These are phyloP conservation scores for Drosophila leonis DNA, from an alignment of 2,888 invertebrate species.

Conservation along the genomic window DNA sequence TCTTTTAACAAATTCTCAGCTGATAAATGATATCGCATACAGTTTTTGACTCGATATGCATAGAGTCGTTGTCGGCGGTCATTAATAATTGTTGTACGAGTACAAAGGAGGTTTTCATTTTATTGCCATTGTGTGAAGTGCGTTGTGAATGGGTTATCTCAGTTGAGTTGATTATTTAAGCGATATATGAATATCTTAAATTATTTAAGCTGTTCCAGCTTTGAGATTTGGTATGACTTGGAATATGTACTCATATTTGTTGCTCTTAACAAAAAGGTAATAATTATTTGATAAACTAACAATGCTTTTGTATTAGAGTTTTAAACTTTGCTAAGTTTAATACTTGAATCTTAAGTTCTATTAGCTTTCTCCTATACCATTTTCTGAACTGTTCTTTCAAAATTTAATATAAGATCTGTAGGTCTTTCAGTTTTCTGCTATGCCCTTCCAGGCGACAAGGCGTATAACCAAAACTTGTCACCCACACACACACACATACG, in stretches of 20 bases:
- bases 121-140: slow-evolving; percentile 14
- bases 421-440: background rate
- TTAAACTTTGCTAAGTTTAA: background rate
- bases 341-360: too few relatives aligned
- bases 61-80: slow-evolving; percentile 63
- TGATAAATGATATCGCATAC: slow-evolving; percentile 83
- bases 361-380: background rate
- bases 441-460: background rate
- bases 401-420: background rate
- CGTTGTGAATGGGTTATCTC: background rate
- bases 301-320: background rate
- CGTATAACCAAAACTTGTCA: slow-evolving; percentile 22
- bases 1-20: slow-evolving; percentile 77
- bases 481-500: slow-evolving; percentile 10
- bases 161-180: slow-evolving; percentile 4
- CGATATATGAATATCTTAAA: slow-evolving; percentile 22
- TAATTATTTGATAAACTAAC: background rate
- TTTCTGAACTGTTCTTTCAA: background rate
- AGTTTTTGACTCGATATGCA: slow-evolving; percentile 73
- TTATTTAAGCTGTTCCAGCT: slow-evolving; percentile 1
- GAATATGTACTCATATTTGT: background rate
- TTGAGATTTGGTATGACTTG: background rate
- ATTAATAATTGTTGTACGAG: slow-evolving; percentile 78
- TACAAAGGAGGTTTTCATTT: slow-evolving; percentile 27
- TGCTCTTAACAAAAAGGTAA: background rate